Percentiles rank a stretch among this genome's conserved stretches.
Conservation (phyloP, 2,888 invertebrate species). For the Hydraecia micacea region DNA sequence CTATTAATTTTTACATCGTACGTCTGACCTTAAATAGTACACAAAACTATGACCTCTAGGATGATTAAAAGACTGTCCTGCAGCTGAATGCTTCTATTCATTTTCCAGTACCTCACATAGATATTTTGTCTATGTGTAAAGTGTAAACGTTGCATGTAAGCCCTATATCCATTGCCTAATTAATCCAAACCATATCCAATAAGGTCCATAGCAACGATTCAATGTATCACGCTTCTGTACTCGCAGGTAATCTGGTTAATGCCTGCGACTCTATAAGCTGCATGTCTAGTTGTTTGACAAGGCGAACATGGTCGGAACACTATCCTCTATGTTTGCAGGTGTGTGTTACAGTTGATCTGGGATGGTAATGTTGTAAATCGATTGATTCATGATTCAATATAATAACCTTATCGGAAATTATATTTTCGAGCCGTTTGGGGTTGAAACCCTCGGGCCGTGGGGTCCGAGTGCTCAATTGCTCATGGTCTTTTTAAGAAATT, state of each 20-base stretch:
- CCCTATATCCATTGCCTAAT: background rate
- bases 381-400: no score
- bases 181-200: constrained; percentile 2
- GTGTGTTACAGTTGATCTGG: background rate
- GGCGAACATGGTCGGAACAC: constrained; percentile 20
- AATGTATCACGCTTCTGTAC: constrained; percentile 17
- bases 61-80: background rate
- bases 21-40: background rate
- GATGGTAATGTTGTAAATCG: background rate
- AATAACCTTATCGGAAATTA: no score
- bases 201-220: background rate
- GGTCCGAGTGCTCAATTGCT: no score
- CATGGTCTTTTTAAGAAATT: no score
- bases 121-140: background rate
- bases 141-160: background rate
- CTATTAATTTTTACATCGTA: background rate
- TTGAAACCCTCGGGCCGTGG: no score
- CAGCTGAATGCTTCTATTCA: background rate
- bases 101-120: background rate
- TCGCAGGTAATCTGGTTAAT: constrained; percentile 45
- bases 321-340: constrained; percentile 12
- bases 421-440: no score
- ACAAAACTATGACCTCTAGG: background rate
- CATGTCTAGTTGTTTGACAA: constrained; percentile 38
- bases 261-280: constrained; percentile 24